phyloP scores from a whole-genome alignment of 1,140 invertebrate genomes.

The Nasonia vitripennis region DNA sequence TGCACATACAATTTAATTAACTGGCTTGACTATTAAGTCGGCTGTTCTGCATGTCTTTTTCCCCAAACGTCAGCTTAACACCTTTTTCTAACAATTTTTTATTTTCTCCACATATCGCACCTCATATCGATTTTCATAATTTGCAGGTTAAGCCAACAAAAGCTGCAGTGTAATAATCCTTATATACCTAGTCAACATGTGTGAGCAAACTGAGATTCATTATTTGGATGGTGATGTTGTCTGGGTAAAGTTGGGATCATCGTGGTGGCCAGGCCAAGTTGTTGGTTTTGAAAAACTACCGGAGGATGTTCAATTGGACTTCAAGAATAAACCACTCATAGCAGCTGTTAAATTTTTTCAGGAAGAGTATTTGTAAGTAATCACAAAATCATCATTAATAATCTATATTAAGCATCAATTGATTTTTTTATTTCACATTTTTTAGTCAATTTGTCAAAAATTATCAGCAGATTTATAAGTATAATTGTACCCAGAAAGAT shows the following conservation, averaged over 20 bases:
- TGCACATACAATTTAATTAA: too few species aligned
- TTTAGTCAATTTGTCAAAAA: slow-evolving; percentile 87
- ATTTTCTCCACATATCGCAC: background rate
- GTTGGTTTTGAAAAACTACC: slow-evolving; percentile 79
- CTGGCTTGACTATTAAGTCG: too few species aligned
- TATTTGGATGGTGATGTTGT: slow-evolving; percentile 86
- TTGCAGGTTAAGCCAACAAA: background rate
- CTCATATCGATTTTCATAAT: background rate
- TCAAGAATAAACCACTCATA: slow-evolving; percentile 82
- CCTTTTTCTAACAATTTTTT: background rate
- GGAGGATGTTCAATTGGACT: slow-evolving; percentile 77
- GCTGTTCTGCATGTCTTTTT: too few species aligned
- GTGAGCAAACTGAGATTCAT: slow-evolving; percentile 78
- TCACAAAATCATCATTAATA: background rate
- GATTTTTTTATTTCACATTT: slow-evolving; percentile 65
- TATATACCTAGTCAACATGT: slow-evolving; percentile 68
- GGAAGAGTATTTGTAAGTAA: slow-evolving; percentile 86
- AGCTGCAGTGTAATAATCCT: background rate
- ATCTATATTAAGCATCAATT: background rate
- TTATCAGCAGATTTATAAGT: slow-evolving; percentile 82
- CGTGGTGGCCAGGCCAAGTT: slow-evolving; percentile 88
- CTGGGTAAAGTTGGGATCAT: slow-evolving; percentile 86
- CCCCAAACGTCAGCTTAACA: too few species aligned
- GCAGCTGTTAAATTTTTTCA: slow-evolving; percentile 89
- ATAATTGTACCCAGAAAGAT: slow-evolving; percentile 84